A percentile compares a stretch with the other conserved stretches of the same genome.
Conservation (phyloP, 2,113 vertebrate genomes). For the Dolichotis patagonum region DNA sequence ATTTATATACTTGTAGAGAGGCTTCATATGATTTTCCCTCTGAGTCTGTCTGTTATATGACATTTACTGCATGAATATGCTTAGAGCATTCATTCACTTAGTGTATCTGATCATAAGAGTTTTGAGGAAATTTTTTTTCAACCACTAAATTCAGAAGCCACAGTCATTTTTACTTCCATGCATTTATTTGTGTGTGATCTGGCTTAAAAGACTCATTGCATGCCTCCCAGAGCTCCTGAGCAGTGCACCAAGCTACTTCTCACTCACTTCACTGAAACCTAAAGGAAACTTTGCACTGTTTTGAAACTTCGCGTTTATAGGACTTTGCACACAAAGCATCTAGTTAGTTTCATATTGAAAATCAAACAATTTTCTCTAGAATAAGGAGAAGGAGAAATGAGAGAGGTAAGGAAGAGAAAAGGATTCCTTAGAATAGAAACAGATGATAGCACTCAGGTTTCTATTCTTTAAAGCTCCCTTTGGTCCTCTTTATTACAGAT, state of each 20-base stretch:
- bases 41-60: constrained; percentile 71
- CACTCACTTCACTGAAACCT: background rate
- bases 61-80: constrained; percentile 75
- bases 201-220: background rate
- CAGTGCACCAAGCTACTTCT: background rate
- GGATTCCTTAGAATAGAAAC: background rate
- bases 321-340: constrained; percentile 30
- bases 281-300: background rate
- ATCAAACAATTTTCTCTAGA: background rate
- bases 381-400: background rate
- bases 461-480: background rate
- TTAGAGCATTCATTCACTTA: constrained; percentile 79
- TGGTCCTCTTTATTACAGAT: background rate
- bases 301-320: background rate
- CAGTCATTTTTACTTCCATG: constrained; percentile 79
- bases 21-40: constrained; percentile 68
- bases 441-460: constrained; percentile 52
- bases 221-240: background rate
- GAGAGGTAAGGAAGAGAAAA: constrained; percentile 39
- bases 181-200: constrained; percentile 62
- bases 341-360: background rate
- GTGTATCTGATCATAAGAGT: constrained; percentile 77
- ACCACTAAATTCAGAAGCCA: constrained; percentile 76
- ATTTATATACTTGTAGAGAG: background rate
- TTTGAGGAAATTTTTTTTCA: constrained; percentile 77